phyloP scores from a whole-genome alignment of 2,113 vertebrate genomes.

The Phainopepla nitens region DNA sequence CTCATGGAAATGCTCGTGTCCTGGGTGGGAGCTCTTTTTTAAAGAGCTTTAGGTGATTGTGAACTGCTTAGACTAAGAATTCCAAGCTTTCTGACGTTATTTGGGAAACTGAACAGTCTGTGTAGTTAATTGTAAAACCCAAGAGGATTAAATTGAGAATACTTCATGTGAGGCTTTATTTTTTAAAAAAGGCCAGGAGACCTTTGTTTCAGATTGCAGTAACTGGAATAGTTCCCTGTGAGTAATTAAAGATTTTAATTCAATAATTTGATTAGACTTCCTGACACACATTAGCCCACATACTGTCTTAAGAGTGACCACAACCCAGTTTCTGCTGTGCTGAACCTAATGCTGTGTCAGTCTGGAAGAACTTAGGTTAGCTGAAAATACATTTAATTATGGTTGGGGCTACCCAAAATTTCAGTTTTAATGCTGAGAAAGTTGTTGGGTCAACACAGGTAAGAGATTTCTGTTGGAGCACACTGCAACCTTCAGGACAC shows the following conservation, averaged over 20 bases:
- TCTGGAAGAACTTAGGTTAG: background rate
- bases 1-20: background rate
- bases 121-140: background rate
- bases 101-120: background rate
- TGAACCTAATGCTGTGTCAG: background rate
- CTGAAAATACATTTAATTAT: background rate
- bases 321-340: background rate
- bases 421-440: background rate
- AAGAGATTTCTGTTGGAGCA: background rate
- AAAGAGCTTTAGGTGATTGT: background rate
- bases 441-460: background rate
- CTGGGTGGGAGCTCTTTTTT: background rate
- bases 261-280: background rate
- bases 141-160: background rate
- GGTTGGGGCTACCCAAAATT: background rate
- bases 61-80: background rate
- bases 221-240: background rate
- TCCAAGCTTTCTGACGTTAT: background rate
- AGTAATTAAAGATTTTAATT: background rate
- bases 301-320: background rate
- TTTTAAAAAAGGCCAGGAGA: background rate
- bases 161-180: background rate
- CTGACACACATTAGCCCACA: background rate
- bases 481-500: background rate
- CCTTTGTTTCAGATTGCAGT: background rate